These are phyloP conservation scores for Plodia interpunctella DNA, from an alignment of 1,140 invertebrate species.

Conservation along the genomic window DNA sequence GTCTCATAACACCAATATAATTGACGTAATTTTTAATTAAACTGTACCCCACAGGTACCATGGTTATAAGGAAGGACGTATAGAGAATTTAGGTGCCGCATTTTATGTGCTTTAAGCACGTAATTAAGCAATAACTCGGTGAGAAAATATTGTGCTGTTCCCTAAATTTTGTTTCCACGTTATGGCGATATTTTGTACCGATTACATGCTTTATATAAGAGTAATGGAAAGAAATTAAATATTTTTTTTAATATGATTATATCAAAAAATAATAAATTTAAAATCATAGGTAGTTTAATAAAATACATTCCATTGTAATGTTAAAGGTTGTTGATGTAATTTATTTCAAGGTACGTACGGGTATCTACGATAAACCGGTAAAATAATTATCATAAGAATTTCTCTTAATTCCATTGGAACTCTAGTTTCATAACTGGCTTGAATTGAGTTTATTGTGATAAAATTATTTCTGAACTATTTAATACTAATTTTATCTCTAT, in stretches of 20 bases:
- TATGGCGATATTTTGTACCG: not conserved
- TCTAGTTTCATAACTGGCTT: not conserved
- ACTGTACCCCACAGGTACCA: constrained; percentile 2
- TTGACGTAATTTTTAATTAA: constrained; percentile 10
- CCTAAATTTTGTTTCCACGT: not conserved
- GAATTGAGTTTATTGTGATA: not conserved
- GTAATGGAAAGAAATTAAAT: too few species aligned
- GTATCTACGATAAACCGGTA: not conserved
- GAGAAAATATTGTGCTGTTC: constrained; percentile 33
- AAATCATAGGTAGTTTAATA: not conserved
- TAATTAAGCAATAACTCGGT: constrained; percentile 50
- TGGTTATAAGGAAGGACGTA: constrained; percentile 19
- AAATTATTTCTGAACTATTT: not conserved
- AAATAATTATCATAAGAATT: not conserved
- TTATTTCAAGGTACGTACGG: not conserved
- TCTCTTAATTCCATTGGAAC: not conserved
- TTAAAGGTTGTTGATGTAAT: not conserved
- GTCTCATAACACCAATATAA: constrained; percentile 6
- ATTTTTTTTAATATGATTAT: too few species aligned
- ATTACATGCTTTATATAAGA: too few species aligned
- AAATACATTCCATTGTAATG: not conserved
- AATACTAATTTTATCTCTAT: too few species aligned
- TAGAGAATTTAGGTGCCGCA: constrained; percentile 26
- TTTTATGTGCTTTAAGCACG: constrained; percentile 42
- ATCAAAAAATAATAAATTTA: too few species aligned